phyloP scores from a whole-genome alignment of 2,797 vertebrate species.

The Picus viridis region DNA sequence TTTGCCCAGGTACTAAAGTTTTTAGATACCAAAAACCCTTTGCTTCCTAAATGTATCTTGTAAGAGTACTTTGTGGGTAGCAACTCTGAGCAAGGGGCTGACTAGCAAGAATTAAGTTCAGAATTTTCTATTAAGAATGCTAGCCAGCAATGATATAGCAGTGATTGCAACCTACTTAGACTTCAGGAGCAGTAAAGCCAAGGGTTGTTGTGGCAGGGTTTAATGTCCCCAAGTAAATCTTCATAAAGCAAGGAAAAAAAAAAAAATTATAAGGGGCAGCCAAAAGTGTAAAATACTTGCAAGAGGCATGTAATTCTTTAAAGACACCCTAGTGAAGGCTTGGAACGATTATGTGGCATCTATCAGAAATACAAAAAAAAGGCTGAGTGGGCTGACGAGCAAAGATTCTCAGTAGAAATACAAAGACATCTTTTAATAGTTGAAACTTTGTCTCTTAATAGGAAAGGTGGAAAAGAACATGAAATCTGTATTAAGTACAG shows the following conservation, averaged over 20 bases:
- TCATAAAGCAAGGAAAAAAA: neutral
- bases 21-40: neutral
- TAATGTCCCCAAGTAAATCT: neutral
- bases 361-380: neutral
- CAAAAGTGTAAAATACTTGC: neutral
- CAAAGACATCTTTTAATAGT: neutral
- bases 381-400: neutral
- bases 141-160: neutral
- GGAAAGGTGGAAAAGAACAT: neutral
- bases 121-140: neutral
- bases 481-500: neutral
- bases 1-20: neutral
- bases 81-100: neutral
- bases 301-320: neutral
- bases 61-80: neutral
- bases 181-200: neutral
- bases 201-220: neutral
- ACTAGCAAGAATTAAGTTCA: neutral
- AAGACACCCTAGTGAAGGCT: neutral
- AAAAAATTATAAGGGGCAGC: neutral
- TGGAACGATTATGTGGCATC: neutral
- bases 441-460: neutral
- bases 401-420: neutral
- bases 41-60: neutral
- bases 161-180: neutral